phyloP scores from a whole-genome alignment of 1,140 invertebrate genomes.

The Drosophila pandora region DNA sequence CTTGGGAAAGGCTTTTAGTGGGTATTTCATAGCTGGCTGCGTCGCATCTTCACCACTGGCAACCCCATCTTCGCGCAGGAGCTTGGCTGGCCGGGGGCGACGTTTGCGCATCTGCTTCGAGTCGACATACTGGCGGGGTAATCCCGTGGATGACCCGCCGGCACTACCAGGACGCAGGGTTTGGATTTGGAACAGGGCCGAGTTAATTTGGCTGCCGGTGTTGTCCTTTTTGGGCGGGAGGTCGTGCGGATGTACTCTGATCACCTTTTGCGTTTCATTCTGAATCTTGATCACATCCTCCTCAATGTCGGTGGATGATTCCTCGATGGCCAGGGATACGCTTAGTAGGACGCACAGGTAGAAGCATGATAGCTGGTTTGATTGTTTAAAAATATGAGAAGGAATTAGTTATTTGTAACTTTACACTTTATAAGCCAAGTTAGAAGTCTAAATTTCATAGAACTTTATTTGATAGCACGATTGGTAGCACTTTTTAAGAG shows the following conservation, averaged over 20 bases:
- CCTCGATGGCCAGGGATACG: conserved; percentile 21
- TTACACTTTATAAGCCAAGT: too few relatives aligned
- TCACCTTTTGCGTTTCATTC: conserved; percentile 75
- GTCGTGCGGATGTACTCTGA: conserved; percentile 71
- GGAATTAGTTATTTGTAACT: too few relatives aligned
- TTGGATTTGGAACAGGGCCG: conserved; percentile 73
- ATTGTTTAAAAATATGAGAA: too few relatives aligned
- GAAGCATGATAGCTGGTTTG: conserved; percentile 32
- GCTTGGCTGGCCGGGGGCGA: conserved; percentile 32
- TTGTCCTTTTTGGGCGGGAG: conserved; percentile 65
- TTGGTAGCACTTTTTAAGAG: too few relatives aligned
- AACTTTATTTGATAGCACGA: too few relatives aligned
- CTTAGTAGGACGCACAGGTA: conserved; percentile 13
- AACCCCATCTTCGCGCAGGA: conserved; percentile 5
- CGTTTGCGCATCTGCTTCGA: conserved; percentile 66
- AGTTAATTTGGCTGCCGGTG: conserved; percentile 60
- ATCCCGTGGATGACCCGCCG: neutral
- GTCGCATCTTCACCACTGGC: conserved; percentile 66
- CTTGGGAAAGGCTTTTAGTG: conserved; percentile 79
- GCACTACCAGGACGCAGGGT: conserved; percentile 49
- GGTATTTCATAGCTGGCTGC: conserved; percentile 59
- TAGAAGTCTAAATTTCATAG: too few relatives aligned
- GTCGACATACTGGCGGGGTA: conserved; percentile 57
- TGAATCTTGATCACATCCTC: conserved; percentile 75
- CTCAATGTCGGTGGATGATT: conserved; percentile 47